Conservation (phyloP, 1,140 invertebrate genomes). For the Acromyrmex echinatior region DNA sequence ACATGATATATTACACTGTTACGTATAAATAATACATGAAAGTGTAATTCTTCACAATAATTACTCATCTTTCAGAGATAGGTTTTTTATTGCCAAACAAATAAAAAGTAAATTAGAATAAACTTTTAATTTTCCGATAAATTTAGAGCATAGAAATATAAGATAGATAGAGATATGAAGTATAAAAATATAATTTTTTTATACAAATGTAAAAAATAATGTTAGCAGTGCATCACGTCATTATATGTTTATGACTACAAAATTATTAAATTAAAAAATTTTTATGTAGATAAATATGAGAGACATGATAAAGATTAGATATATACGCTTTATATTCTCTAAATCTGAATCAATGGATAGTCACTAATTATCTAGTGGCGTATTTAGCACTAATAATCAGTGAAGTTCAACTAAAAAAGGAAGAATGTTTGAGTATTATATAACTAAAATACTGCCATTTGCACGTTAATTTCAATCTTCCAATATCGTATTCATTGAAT, state of each 20-base stretch:
- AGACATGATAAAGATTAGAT: neutral
- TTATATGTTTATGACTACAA: neutral
- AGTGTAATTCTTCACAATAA: neutral
- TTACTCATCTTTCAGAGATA: neutral
- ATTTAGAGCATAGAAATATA: neutral
- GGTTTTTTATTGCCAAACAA: neutral
- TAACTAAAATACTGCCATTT: no score
- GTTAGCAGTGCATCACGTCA: neutral
- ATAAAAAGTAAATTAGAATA: neutral
- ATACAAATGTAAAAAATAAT: neutral
- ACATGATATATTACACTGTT: neutral
- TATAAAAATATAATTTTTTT: neutral
- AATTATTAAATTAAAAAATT: neutral
- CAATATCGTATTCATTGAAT: no score
- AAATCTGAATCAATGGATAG: no score
- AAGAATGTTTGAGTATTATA: no score
- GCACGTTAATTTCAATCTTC: no score
- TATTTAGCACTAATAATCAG: no score
- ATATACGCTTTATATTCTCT: neutral
- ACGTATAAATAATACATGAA: neutral
- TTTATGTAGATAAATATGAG: neutral
- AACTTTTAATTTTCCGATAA: neutral
- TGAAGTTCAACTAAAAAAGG: no score
- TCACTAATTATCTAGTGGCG: no score
- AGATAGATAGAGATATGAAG: neutral